Percentiles rank a stretch among this genome's conserved stretches.
phyloP scores from a whole-genome alignment of 2,113 vertebrate species.

The Mesembrinibis cayennensis region DNA sequence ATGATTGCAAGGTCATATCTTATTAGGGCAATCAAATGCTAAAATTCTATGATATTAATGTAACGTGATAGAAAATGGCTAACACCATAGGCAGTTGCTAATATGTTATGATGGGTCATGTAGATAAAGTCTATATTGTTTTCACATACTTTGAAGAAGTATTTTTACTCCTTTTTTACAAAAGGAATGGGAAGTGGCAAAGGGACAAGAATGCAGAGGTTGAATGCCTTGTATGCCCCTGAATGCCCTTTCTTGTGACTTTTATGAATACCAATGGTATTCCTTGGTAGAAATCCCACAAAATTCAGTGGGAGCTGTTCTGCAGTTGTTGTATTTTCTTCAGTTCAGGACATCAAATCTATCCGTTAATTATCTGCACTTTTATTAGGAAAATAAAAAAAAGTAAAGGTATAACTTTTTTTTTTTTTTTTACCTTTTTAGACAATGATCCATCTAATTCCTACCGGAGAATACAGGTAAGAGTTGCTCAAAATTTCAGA shows the following conservation, averaged over 20 bases:
- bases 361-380: neutral
- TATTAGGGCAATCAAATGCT: constrained; percentile 44
- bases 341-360: neutral
- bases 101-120: neutral
- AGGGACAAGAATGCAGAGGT: neutral
- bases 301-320: neutral
- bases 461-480: neutral
- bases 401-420: neutral
- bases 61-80: constrained; percentile 43
- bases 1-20: constrained; percentile 60
- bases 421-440: neutral
- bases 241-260: neutral
- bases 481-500: neutral
- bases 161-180: neutral
- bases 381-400: neutral
- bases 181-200: neutral
- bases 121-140: neutral
- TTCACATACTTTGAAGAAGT: constrained; percentile 4
- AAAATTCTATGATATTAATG: constrained; percentile 54
- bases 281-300: neutral
- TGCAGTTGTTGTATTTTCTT: neutral
- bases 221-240: neutral
- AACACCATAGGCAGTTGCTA: constrained; percentile 32
- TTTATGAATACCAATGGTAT: neutral
- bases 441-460: neutral